A percentile compares a stretch with the other conserved stretches of the same genome.
phyloP scores from a whole-genome alignment of 1,140 invertebrate genomes.

The Plectrocnemia conspersa region DNA sequence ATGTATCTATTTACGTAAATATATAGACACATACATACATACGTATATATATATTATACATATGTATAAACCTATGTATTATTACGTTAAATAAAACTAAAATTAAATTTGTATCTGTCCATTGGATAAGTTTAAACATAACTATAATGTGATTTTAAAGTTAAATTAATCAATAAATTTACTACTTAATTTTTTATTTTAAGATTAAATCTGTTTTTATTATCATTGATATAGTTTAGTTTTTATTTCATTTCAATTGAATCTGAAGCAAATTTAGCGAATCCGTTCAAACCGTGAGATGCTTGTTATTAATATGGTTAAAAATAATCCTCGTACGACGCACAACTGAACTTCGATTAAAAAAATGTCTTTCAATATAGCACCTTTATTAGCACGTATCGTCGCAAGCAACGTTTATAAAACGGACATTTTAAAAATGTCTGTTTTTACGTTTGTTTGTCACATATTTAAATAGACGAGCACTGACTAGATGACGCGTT shows the following conservation, averaged over 20 bases:
- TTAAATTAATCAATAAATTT: too few species aligned
- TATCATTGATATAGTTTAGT: too few species aligned
- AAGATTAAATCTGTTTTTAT: too few species aligned
- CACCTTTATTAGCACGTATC: conserved; percentile 14
- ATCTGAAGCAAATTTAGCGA: too few species aligned
- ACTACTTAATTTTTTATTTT: too few species aligned
- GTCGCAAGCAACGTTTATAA: conserved; percentile 1
- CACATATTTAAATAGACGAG: conserved; percentile 18
- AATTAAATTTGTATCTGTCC: conserved; percentile 22
- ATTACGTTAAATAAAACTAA: too few species aligned
- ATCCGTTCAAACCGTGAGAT: background rate
- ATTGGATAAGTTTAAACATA: conserved; percentile 17
- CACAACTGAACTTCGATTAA: conserved; percentile 16
- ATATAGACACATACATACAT: too few species aligned
- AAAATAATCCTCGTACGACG: conserved; percentile 4
- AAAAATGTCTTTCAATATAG: background rate
- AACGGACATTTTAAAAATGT: background rate
- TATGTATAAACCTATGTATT: too few species aligned
- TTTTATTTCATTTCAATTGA: too few species aligned
- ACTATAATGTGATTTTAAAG: conserved; percentile 9
- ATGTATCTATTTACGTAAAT: too few species aligned
- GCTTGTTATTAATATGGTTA: background rate
- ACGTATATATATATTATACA: too few species aligned
- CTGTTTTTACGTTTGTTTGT: conserved; percentile 11
- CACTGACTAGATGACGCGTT: conserved; percentile 18